phyloP scores from a whole-genome alignment of 2,888 invertebrate genomes.

The Chrysolina americana region DNA sequence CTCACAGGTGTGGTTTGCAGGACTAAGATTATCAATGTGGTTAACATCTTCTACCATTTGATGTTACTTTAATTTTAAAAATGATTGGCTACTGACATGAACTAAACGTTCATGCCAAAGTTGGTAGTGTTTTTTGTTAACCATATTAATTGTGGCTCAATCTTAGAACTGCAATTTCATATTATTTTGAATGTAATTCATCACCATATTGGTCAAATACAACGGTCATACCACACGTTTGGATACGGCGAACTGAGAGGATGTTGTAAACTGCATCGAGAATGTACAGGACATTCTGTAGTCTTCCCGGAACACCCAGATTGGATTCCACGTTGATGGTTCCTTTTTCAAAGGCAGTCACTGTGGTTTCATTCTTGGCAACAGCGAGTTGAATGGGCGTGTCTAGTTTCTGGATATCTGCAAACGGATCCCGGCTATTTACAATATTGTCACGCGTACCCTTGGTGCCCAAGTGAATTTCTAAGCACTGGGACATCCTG shows the following conservation, averaged over 20 bases:
- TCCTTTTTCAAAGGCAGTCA: slow-evolving; percentile 32
- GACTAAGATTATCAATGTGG: slow-evolving; percentile 35
- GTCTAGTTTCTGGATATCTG: slow-evolving; percentile 43
- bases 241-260: slow-evolving; percentile 53
- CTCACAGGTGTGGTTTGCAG: slow-evolving; percentile 41
- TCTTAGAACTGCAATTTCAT: not conserved
- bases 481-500: too few species aligned
- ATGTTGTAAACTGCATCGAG: slow-evolving; percentile 60
- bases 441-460: slow-evolving; percentile 51
- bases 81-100: slow-evolving; percentile 30
- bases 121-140: slow-evolving; percentile 20
- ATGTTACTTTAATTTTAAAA: slow-evolving; percentile 20
- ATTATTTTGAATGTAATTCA: slow-evolving; percentile 44
- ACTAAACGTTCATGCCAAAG: slow-evolving; percentile 35
- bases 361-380: slow-evolving; percentile 20
- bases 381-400: slow-evolving; percentile 39
- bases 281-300: slow-evolving; percentile 58
- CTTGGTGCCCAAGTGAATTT: too few species aligned
- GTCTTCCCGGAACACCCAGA: slow-evolving; percentile 46
- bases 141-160: slow-evolving; percentile 30
- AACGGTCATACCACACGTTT: slow-evolving; percentile 56
- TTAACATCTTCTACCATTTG: slow-evolving; percentile 19
- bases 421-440: slow-evolving; percentile 46
- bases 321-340: slow-evolving; percentile 57
- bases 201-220: slow-evolving; percentile 57